Percentiles rank a stretch among this genome's conserved stretches.
phyloP scores from a whole-genome alignment of 1,140 invertebrate genomes.

The Rhizoglyphus robini region DNA sequence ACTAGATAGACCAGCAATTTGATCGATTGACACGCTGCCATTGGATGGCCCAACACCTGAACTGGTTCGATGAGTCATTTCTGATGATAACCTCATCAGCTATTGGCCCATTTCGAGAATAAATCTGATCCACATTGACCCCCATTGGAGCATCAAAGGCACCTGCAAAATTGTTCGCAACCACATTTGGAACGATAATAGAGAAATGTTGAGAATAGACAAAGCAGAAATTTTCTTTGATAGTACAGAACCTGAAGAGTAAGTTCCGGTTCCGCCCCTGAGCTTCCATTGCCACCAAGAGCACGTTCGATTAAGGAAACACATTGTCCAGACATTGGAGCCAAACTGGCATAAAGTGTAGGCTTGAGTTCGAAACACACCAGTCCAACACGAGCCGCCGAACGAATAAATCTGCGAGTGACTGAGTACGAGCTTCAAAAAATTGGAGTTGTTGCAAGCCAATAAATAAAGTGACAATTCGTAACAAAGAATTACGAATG shows the following conservation, averaged over 20 bases:
- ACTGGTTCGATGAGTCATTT: constrained; percentile 21
- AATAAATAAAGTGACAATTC: constrained; percentile 79
- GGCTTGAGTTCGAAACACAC: constrained; percentile 89
- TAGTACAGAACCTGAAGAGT: not conserved
- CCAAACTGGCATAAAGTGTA: constrained; percentile 49
- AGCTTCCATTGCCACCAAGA: not conserved
- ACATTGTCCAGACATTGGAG: not conserved
- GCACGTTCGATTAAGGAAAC: not conserved
- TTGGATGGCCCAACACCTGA: too few relatives aligned
- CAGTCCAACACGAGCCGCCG: constrained; percentile 88
- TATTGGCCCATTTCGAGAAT: constrained; percentile 22
- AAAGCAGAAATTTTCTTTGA: constrained; percentile 20
- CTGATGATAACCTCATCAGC: constrained; percentile 22
- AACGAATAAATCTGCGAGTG: constrained; percentile 79
- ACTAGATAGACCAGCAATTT: too few relatives aligned
- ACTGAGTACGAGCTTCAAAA: constrained; percentile 62
- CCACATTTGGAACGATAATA: constrained; percentile 30
- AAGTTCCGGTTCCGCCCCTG: not conserved
- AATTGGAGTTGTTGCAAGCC: constrained; percentile 38
- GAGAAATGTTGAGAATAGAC: constrained; percentile 58
- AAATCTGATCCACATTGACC: not conserved
- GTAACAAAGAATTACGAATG: too few relatives aligned
- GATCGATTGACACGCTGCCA: not conserved
- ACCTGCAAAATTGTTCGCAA: not conserved
- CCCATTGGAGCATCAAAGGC: not conserved